Conservation (phyloP, 2,797 vertebrate species). For the Notamacropus eugenii region DNA sequence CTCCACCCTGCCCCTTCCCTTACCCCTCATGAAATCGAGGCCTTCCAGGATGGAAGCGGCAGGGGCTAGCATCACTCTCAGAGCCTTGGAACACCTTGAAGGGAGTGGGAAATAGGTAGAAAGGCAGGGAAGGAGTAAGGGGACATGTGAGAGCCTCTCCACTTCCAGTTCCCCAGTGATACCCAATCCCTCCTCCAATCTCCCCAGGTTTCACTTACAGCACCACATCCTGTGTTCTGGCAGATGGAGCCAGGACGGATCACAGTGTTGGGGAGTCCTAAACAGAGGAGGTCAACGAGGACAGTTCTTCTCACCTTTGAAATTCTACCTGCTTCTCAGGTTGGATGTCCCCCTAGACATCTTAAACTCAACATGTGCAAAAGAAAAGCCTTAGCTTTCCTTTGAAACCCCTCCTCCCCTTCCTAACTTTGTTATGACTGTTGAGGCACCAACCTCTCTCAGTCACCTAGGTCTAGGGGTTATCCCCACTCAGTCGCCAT, state of each 20-base stretch:
- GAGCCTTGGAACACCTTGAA: slow-evolving; percentile 88
- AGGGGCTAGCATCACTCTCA: slow-evolving; percentile 88
- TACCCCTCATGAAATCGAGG: slow-evolving; percentile 97
- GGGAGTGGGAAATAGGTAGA: not conserved
- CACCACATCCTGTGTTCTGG: slow-evolving; percentile 93
- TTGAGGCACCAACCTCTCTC: not conserved
- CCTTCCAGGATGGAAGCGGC: slow-evolving; percentile 91
- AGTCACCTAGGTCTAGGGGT: not conserved
- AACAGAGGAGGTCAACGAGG: slow-evolving; percentile 55
- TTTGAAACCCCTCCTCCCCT: not conserved
- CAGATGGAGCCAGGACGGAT: slow-evolving; percentile 87
- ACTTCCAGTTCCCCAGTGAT: slow-evolving; percentile 3
- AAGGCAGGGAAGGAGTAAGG: slow-evolving; percentile 12
- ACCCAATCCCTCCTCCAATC: not conserved
- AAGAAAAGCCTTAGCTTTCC: not conserved
- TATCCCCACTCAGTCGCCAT: not conserved
- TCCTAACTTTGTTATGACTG: not conserved
- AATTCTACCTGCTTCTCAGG: slow-evolving; percentile 22
- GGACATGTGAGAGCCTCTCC: slow-evolving; percentile 24
- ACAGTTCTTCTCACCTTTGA: not conserved
- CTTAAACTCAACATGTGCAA: not conserved
- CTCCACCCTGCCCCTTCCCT: slow-evolving; percentile 67
- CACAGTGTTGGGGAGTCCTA: slow-evolving; percentile 80
- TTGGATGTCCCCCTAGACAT: not conserved
- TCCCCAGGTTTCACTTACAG: slow-evolving; percentile 85